Evolutionary conservation across 2,113 vertebrate species (phyloP).

Genomic region (Pomatostomus ruficeps): DNA sequence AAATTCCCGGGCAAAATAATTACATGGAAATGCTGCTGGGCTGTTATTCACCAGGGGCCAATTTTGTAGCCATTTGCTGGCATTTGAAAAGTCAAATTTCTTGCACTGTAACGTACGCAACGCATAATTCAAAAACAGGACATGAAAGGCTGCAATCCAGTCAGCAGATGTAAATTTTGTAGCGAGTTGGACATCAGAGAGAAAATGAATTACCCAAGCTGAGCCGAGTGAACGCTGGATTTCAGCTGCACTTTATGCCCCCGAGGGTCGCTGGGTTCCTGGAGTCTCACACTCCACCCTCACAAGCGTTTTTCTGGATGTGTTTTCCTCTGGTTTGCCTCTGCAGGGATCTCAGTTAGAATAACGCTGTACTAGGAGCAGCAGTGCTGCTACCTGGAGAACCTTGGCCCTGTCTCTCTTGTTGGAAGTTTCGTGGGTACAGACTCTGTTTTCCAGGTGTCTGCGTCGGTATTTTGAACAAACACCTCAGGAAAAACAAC

Average conservation of each 20-base stretch:
- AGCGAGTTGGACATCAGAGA: slow-evolving; percentile 18
- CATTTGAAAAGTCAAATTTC: slow-evolving; percentile 68
- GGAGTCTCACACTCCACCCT: fast-evolving
- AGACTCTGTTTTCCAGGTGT: background rate
- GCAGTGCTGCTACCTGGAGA: background rate
- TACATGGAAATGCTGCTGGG: slow-evolving; percentile 62
- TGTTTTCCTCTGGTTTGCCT: fast-evolving
- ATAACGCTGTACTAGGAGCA: fast-evolving
- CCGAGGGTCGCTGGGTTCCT: fast-evolving
- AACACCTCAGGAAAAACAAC: background rate
- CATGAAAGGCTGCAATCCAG: slow-evolving; percentile 46
- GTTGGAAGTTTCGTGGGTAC: background rate
- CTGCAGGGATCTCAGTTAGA: fast-evolving
- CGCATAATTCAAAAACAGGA: slow-evolving; percentile 33
- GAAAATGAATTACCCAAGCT: background rate
- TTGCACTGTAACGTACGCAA: slow-evolving; percentile 40
- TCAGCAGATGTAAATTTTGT: background rate
- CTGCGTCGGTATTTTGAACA: background rate
- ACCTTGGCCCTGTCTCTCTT: fast-evolving
- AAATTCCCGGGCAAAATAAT: slow-evolving; percentile 72
- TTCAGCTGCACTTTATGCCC: background rate
- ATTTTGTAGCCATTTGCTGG: slow-evolving; percentile 71
- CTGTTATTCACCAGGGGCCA: slow-evolving; percentile 65
- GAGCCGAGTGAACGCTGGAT: background rate
- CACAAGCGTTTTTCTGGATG: background rate